Conservation (phyloP, 2,797 vertebrate genomes). For the Meriones psammophilus region DNA sequence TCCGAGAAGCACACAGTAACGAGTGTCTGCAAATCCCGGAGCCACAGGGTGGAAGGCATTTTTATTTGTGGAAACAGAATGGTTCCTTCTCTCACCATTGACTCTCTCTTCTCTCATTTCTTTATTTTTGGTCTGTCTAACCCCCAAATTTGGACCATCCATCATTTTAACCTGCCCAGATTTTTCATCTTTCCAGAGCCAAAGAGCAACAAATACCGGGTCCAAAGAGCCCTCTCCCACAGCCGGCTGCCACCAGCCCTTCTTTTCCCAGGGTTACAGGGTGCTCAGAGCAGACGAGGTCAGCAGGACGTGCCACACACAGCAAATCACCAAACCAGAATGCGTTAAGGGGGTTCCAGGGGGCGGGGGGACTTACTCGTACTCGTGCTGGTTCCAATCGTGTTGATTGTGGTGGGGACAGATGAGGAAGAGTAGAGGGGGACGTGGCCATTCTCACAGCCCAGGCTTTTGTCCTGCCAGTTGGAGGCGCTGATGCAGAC, state of each 20-base stretch:
- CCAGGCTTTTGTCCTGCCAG: conserved; percentile 95
- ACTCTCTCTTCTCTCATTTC: not conserved
- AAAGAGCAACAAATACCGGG: conserved; percentile 26
- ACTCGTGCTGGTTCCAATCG: conserved; percentile 95
- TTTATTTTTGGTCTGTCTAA: conserved; percentile 50
- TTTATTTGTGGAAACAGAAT: conserved; percentile 55
- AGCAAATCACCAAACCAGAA: conserved; percentile 59
- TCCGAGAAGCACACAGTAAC: conserved; percentile 55
- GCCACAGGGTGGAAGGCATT: conserved; percentile 63
- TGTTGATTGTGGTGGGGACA: conserved; percentile 97
- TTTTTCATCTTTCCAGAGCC: conserved; percentile 65
- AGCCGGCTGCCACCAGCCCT: conserved; percentile 68
- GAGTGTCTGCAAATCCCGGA: conserved; percentile 57
- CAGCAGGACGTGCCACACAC: conserved; percentile 62
- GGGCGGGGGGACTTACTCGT: conserved; percentile 91
- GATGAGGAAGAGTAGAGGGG: conserved; percentile 97
- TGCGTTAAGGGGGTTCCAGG: not conserved
- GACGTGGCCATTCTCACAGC: conserved; percentile 97
- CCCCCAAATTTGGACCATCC: conserved; percentile 64
- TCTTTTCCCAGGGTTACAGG: conserved; percentile 69
- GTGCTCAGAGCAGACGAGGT: conserved; percentile 50
- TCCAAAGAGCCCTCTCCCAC: conserved; percentile 59
- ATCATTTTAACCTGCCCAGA: conserved; percentile 59
- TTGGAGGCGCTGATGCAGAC: conserved; percentile 92
- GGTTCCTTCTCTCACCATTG: conserved; percentile 56